A percentile compares a stretch with the other conserved stretches of the same genome.
These are phyloP conservation scores for Graptemys geographica DNA, from an alignment of 2,797 vertebrate genomes.

Conservation along the genomic window DNA sequence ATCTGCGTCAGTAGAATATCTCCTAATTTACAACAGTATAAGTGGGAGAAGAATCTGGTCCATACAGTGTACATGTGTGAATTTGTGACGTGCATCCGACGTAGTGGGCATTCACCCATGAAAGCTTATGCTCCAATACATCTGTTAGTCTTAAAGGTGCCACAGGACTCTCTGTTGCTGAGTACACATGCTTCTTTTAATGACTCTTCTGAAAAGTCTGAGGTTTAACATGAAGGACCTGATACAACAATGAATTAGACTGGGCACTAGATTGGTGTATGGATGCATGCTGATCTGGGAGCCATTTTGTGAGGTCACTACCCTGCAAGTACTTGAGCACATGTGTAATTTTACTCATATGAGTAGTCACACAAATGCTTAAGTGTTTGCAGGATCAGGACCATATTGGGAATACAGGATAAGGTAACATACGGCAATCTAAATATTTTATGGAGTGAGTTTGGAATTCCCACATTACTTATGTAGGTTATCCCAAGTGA, in stretches of 20 bases:
- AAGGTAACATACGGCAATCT: neutral
- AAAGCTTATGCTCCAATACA: no score
- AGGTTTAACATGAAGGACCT: neutral
- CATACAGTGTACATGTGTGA: neutral
- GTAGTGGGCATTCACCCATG: no score
- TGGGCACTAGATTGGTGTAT: neutral
- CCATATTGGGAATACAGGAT: neutral
- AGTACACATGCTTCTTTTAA: neutral
- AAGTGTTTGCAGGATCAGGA: neutral
- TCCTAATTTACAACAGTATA: neutral
- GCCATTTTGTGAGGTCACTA: neutral
- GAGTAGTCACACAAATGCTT: neutral
- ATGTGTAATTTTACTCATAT: fast-evolving
- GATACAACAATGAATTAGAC: neutral
- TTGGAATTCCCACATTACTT: neutral
- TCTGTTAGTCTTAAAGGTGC: no score
- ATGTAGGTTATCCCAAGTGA: neutral
- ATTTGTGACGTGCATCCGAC: neutral
- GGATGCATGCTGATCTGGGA: neutral
- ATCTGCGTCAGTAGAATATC: neutral
- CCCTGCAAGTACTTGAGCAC: neutral
- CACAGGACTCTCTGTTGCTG: no score
- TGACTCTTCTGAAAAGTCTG: neutral
- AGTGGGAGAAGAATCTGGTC: neutral
- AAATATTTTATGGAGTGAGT: fast-evolving